These are phyloP conservation scores for Macropis europaea DNA, from an alignment of 2,888 invertebrate species.

Conservation along the genomic window DNA sequence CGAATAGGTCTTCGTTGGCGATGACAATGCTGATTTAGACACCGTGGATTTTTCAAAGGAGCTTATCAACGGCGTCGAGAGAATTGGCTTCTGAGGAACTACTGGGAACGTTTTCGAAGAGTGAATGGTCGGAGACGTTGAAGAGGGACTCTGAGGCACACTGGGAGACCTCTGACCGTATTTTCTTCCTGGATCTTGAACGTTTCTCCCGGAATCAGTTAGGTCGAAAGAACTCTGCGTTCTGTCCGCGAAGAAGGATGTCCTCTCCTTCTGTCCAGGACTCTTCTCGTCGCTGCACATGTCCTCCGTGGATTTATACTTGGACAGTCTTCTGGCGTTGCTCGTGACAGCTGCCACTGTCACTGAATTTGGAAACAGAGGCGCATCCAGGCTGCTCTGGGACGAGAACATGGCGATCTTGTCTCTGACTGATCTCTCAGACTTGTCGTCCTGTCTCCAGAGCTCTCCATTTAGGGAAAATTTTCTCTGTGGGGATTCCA, in stretches of 20 bases:
- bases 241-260: constrained; percentile 66
- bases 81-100: constrained; percentile 36
- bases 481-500: constrained; percentile 61
- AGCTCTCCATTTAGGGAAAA: constrained; percentile 76
- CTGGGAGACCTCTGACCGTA: constrained; percentile 32
- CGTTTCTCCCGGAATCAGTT: constrained; percentile 54
- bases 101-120: constrained; percentile 34
- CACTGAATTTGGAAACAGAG: constrained; percentile 65
- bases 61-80: not conserved
- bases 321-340: constrained; percentile 79
- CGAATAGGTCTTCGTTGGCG: constrained; percentile 39
- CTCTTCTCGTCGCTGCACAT: constrained; percentile 72
- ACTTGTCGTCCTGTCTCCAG: constrained; percentile 89
- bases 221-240: constrained; percentile 73
- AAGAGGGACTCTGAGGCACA: constrained; percentile 22
- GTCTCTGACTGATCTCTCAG: constrained; percentile 90
- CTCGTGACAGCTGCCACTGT: constrained; percentile 77
- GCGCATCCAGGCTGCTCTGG: constrained; percentile 69
- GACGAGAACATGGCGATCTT: constrained; percentile 93
- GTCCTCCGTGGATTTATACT: constrained; percentile 79
- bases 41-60: constrained; percentile 21
- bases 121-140: constrained; percentile 19
- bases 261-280: constrained; percentile 50
- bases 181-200: constrained; percentile 40
- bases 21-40: no score